Base-by-base conservation (phyloP, 2,113 vertebrate species). In the Picathartes gymnocephalus region DNA sequence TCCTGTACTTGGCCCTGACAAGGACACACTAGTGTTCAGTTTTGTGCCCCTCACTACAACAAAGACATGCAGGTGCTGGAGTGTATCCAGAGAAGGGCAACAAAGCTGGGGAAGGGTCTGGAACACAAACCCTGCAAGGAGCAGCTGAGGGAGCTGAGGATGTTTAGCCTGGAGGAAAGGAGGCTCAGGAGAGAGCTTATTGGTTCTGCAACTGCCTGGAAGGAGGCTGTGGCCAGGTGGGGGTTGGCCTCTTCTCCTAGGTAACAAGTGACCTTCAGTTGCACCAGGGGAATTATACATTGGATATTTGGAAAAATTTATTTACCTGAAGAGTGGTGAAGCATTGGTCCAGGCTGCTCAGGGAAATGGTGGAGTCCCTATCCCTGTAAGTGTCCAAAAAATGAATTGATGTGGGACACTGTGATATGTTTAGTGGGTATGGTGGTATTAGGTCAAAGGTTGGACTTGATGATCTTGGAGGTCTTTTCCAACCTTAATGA, bases 41-140 rank as follows among this genome's bases (percentile, higher is more conserved):
- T 73, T 58, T 9, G 6, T 16, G 24, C 9, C 33, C 4, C n/a
- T 68, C 78, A 30, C 39, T 74, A 10, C 16, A n/a, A 4, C 7
- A 51, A 39, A 28, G 60, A 45, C 39, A 21, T 12, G 8, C 15
- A 51, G 7, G 33, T 66, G 23, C 69, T 73, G 16, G 19, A 45
- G 24, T 0, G 0, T 21, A 13, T 60, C 45, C 53, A 53, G 28
- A 45, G 23, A 45, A 74, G 14, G n/a, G 9, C 16, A 81, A 0
- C 0, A 1, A 2, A 51, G 13, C 39, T 58, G 37, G 37, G 7
- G 19, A 14, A 58, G 60, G 51, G 13, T 50, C 39, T 74, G 86
- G 45, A 53, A 39, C 28, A n/a, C 23, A 39, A 30, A 6, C 18
- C 51, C 17, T 27, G 2, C 10, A 28, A 44, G 50, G 37, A 65